Percentiles rank a stretch among this genome's conserved stretches.
Evolutionary conservation across 2,113 vertebrate genomes (phyloP).

Genomic region (Amphiprion percula): DNA sequence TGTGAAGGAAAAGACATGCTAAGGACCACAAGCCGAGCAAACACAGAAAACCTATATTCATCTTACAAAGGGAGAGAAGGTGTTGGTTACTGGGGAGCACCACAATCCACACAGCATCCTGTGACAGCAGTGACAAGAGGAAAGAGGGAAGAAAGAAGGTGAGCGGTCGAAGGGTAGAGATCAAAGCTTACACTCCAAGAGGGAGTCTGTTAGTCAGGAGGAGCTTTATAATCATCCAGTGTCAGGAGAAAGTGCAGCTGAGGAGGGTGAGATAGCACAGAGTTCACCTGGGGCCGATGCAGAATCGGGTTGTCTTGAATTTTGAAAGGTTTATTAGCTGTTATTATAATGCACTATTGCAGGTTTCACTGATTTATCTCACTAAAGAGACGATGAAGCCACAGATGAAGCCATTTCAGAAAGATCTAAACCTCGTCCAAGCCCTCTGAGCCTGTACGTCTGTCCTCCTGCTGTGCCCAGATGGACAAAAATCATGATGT

Average conservation of each 20-base stretch:
- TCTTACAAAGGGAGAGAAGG: slow-evolving; percentile 18
- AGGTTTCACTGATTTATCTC: not conserved
- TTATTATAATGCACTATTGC: too few relatives aligned
- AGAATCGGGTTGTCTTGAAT: not conserved
- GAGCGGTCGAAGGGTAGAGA: slow-evolving; percentile 5
- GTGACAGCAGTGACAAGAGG: slow-evolving; percentile 26
- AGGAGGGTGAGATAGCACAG: slow-evolving; percentile 16
- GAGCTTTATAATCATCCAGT: slow-evolving; percentile 3
- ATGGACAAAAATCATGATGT: slow-evolving; percentile 34
- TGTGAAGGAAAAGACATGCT: slow-evolving; percentile 19
- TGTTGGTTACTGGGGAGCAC: slow-evolving; percentile 3
- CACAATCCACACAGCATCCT: slow-evolving; percentile 30
- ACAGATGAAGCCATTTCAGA: not conserved
- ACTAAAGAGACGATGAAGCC: not conserved
- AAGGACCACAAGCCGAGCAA: slow-evolving; percentile 1
- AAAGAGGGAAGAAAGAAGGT: not conserved
- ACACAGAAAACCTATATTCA: slow-evolving; percentile 2
- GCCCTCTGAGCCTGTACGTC: slow-evolving; percentile 1
- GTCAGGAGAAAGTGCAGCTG: not conserved
- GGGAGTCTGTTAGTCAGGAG: not conserved
- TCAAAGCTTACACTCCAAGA: slow-evolving; percentile 27
- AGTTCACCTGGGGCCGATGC: not conserved
- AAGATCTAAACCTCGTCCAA: not conserved
- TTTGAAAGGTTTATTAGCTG: not conserved
- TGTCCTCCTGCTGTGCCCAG: slow-evolving; percentile 25